A percentile compares a stretch with the other conserved stretches of the same genome.
These are phyloP conservation scores for Drosophila subobscura DNA, from an alignment of 1,140 invertebrate genomes.

Conservation along the genomic window DNA sequence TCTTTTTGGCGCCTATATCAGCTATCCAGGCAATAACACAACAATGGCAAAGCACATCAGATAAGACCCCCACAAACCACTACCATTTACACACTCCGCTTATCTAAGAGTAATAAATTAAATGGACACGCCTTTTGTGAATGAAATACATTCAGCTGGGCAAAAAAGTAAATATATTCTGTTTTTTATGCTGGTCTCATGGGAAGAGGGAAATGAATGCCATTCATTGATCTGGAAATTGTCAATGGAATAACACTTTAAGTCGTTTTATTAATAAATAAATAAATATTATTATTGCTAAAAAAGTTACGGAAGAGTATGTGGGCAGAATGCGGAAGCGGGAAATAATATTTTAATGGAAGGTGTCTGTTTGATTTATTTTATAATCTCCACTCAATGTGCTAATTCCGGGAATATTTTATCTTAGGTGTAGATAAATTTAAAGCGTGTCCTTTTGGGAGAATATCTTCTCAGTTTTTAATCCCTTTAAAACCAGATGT, in stretches of 20 bases:
- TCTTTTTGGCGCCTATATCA: conserved; percentile 14
- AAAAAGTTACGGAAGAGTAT: neutral
- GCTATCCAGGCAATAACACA: no score
- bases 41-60: conserved; percentile 13
- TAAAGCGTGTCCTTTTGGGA: no score
- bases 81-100: conserved; percentile 6
- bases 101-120: conserved; percentile 34
- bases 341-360: neutral
- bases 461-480: no score
- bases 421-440: no score
- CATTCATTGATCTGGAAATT: conserved; percentile 17
- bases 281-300: neutral
- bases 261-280: conserved; percentile 12
- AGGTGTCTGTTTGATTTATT: conserved; percentile 2
- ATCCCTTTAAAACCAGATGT: no score
- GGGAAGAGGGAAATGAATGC: neutral
- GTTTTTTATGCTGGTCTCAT: conserved; percentile 3
- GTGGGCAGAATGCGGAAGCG: neutral
- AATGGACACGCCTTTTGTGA: conserved; percentile 19
- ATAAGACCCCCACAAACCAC: conserved; percentile 4
- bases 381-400: no score
- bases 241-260: conserved; percentile 19
- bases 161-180: conserved; percentile 18
- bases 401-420: no score
- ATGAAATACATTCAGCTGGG: conserved; percentile 12